These are phyloP conservation scores for Peromyscus maniculatus DNA, from an alignment of 2,113 vertebrate species.

Conservation along the genomic window DNA sequence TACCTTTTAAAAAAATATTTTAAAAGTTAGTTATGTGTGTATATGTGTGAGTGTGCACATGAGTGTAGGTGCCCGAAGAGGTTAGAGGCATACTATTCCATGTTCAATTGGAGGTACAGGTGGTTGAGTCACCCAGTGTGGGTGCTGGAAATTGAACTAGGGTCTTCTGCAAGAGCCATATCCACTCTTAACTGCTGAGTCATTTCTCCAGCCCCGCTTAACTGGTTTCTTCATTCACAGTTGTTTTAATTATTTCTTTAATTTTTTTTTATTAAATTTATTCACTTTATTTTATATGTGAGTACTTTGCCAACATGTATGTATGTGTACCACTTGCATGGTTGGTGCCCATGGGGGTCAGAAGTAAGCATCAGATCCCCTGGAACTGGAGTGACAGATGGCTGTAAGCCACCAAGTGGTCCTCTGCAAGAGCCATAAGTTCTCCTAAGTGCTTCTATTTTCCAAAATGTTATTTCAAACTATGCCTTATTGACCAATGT, in stretches of 20 bases:
- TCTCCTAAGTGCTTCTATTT: background rate
- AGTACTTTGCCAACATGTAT: background rate
- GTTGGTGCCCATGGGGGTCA: background rate
- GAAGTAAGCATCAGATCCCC: background rate
- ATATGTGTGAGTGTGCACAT: background rate
- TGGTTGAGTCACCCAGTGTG: background rate
- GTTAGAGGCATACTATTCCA: background rate
- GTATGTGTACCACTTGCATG: background rate
- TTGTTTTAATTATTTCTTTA: conserved; percentile 1
- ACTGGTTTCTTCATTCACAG: background rate
- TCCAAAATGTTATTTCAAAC: background rate
- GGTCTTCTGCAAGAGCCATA: background rate
- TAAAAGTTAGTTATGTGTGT: background rate
- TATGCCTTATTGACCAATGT: background rate
- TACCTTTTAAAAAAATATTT: background rate
- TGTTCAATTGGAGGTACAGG: background rate
- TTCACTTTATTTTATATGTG: background rate
- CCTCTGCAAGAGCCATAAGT: background rate
- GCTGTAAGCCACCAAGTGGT: background rate
- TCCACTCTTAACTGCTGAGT: background rate
- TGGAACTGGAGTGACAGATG: background rate
- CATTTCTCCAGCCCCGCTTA: background rate
- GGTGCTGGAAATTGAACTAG: background rate
- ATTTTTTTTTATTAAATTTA: background rate
- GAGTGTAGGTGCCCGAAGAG: background rate